A percentile compares a stretch with the other conserved stretches of the same genome.
These are phyloP conservation scores for Oxystoma pomonae DNA, from an alignment of 2,888 invertebrate genomes.

Conservation along the genomic window DNA sequence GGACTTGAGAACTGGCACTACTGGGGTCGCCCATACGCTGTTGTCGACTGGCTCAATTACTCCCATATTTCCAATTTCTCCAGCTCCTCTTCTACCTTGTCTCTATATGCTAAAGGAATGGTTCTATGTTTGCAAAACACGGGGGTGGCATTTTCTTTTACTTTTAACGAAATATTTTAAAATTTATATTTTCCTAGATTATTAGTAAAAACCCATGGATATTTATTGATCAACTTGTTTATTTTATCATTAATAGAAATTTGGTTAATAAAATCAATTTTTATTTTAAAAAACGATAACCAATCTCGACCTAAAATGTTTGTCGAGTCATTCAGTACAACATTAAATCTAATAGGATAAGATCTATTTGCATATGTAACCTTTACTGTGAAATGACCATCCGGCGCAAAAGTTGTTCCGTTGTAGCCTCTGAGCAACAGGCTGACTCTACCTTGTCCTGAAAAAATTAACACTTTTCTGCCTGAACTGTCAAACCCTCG, in stretches of 20 bases:
- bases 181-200: slow-evolving; percentile 17
- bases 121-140: slow-evolving; percentile 14
- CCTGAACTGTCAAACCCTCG: too few species aligned
- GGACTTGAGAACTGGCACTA: slow-evolving; percentile 20
- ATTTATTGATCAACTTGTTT: background rate
- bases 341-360: background rate
- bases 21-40: slow-evolving; percentile 16
- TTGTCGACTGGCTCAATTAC: slow-evolving; percentile 9
- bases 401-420: background rate
- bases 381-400: too few species aligned
- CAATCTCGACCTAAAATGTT: background rate
- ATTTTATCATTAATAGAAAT: too few species aligned
- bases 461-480: too few species aligned
- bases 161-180: slow-evolving; percentile 9
- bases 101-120: background rate
- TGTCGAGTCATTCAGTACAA: background rate
- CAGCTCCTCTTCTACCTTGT: slow-evolving; percentile 13
- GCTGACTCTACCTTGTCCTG: too few species aligned
- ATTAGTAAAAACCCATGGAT: slow-evolving; percentile 10
- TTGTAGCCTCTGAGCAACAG: too few species aligned
- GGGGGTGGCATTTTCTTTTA: slow-evolving; percentile 11
- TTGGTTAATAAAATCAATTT: background rate
- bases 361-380: too few species aligned
- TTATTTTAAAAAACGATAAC: background rate
- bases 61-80: slow-evolving; percentile 12